These are phyloP conservation scores for Crocidura indochinensis DNA, from an alignment of 2,797 vertebrate genomes.

Conservation along the genomic window DNA sequence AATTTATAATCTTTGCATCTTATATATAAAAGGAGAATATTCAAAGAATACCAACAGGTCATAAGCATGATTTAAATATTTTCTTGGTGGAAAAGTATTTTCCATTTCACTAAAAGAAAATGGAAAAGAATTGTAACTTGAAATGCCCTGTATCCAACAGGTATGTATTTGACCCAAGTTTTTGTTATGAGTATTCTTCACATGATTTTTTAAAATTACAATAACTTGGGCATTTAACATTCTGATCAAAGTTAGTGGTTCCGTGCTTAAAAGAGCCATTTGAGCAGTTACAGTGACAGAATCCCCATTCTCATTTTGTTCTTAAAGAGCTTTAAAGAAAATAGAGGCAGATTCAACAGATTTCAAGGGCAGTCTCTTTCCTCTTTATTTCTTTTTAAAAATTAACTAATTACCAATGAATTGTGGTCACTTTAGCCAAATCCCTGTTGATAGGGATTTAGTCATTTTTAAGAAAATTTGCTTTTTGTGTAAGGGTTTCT, in stretches of 20 bases:
- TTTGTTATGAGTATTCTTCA: slow-evolving; percentile 76
- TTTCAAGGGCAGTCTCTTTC: slow-evolving; percentile 3
- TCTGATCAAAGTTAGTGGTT: slow-evolving; percentile 16
- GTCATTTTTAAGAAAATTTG: too few relatives aligned
- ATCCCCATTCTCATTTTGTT: slow-evolving; percentile 32
- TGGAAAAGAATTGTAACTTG: slow-evolving; percentile 44
- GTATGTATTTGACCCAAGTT: slow-evolving; percentile 54
- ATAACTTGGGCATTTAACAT: slow-evolving; percentile 74
- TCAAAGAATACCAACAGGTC: slow-evolving; percentile 73
- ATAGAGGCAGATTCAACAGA: not conserved
- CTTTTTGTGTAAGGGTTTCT: slow-evolving; percentile 41
- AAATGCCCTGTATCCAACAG: slow-evolving; percentile 22
- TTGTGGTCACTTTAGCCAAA: slow-evolving; percentile 51
- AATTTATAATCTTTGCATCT: slow-evolving; percentile 77
- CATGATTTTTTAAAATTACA: slow-evolving; percentile 52
- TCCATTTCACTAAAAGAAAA: slow-evolving; percentile 70
- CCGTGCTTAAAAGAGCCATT: slow-evolving; percentile 43
- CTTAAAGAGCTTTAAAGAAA: slow-evolving; percentile 38
- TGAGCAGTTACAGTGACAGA: not conserved
- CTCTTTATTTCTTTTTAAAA: slow-evolving; percentile 53
- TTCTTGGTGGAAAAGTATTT: slow-evolving; percentile 49
- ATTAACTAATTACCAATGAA: slow-evolving; percentile 20
- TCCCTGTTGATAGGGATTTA: too few relatives aligned
- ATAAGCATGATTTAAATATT: slow-evolving; percentile 70
- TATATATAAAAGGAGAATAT: slow-evolving; percentile 55